phyloP scores from a whole-genome alignment of 2,797 vertebrate species.

The Chanos chanos region DNA sequence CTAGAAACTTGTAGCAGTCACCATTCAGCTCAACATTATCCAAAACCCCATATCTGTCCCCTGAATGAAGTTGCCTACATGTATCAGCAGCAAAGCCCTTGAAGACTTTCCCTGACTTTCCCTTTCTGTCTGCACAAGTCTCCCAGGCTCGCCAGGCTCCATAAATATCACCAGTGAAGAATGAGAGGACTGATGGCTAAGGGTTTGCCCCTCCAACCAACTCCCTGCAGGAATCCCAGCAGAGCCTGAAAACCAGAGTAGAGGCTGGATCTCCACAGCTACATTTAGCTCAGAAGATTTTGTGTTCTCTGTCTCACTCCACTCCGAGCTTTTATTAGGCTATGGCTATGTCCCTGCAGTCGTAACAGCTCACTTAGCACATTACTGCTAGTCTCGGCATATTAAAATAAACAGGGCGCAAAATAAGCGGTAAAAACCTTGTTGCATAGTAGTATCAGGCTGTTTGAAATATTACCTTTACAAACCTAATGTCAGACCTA shows the following conservation, averaged over 20 bases:
- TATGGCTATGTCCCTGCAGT: neutral
- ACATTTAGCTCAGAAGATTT: slow-evolving; percentile 54
- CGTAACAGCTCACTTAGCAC: neutral
- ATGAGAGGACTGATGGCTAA: slow-evolving; percentile 63
- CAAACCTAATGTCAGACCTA: too few species aligned
- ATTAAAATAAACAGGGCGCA: slow-evolving; percentile 6
- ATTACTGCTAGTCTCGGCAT: neutral
- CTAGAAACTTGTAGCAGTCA: too few species aligned
- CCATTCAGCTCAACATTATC: too few species aligned
- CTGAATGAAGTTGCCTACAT: too few species aligned
- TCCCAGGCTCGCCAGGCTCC: slow-evolving; percentile 23
- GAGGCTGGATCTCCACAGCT: slow-evolving; percentile 53
- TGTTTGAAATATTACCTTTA: too few species aligned
- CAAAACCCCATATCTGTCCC: too few species aligned
- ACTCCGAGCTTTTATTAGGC: neutral
- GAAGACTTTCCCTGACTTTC: slow-evolving; percentile 2
- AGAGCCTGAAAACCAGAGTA: slow-evolving; percentile 56
- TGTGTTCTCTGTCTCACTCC: neutral
- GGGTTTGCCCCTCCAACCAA: too few species aligned
- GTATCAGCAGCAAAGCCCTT: neutral
- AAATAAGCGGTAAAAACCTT: neutral
- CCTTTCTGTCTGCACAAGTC: slow-evolving; percentile 21
- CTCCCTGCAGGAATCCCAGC: slow-evolving; percentile 59
- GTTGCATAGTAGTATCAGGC: too few species aligned
- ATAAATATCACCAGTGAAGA: slow-evolving; percentile 36